These are phyloP conservation scores for Paraescarpia echinospica DNA, from an alignment of 1,140 invertebrate genomes.

Conservation along the genomic window DNA sequence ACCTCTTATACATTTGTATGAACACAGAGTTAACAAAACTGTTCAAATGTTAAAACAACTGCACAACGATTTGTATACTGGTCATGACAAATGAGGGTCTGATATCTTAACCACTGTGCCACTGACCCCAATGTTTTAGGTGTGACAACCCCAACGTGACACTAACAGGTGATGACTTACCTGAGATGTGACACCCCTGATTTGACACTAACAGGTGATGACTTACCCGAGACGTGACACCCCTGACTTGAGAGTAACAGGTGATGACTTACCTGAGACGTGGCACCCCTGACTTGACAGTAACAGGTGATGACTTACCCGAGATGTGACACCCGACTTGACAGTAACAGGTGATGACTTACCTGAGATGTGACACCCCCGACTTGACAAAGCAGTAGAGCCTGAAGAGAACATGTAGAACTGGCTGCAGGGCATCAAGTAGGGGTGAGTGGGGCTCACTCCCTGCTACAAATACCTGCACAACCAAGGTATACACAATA, in stretches of 20 bases:
- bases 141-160: not conserved
- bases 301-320: not conserved
- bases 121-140: too few species aligned
- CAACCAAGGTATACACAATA: not conserved
- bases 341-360: not conserved
- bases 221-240: not conserved
- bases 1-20: too few species aligned
- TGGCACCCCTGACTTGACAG: not conserved
- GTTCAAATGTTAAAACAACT: too few species aligned
- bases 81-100: too few species aligned
- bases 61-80: too few species aligned
- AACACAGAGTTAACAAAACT: too few species aligned
- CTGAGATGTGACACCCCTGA: not conserved
- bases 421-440: not conserved
- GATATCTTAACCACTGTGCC: too few species aligned
- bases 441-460: not conserved
- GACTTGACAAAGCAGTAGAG: conserved; percentile 10
- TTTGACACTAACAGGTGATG: not conserved
- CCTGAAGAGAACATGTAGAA: not conserved
- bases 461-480: not conserved
- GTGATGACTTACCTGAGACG: not conserved
- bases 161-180: not conserved
- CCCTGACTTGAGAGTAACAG: not conserved
- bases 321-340: not conserved
- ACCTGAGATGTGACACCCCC: conserved; percentile 6